These are phyloP conservation scores for Ia io DNA, from an alignment of 2,113 vertebrate genomes.

Conservation along the genomic window DNA sequence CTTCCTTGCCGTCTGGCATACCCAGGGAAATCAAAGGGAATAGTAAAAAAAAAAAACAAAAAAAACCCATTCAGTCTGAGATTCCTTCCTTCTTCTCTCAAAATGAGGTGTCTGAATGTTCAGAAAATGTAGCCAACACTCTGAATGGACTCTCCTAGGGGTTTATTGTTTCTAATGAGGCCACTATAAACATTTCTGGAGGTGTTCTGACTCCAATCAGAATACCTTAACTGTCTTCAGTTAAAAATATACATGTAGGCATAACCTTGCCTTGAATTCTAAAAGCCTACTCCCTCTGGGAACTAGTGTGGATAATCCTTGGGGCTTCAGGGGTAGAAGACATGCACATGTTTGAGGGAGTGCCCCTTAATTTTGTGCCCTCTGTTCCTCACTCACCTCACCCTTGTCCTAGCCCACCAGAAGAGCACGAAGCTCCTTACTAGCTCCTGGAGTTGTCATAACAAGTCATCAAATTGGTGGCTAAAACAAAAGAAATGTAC, in stretches of 20 bases:
- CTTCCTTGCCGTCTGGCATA: not conserved
- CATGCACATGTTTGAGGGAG: not conserved
- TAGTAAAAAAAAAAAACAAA: not conserved
- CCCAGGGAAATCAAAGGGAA: not conserved
- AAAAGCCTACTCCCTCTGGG: not conserved
- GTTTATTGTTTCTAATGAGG: not conserved
- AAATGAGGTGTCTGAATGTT: slow-evolving; percentile 40
- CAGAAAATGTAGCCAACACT: not conserved
- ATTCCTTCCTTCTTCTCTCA: not conserved
- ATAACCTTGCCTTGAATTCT: not conserved
- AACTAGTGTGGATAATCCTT: too few species aligned
- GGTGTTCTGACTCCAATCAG: not conserved
- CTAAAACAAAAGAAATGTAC: not conserved
- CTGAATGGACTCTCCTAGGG: not conserved
- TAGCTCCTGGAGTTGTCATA: not conserved
- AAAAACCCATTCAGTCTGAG: not conserved
- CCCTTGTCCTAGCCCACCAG: rapidly evolving
- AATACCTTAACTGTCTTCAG: not conserved
- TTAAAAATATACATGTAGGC: not conserved
- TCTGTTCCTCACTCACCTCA: too few species aligned
- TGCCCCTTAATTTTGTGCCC: not conserved
- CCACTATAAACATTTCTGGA: not conserved
- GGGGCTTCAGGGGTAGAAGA: not conserved
- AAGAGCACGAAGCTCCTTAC: not conserved
- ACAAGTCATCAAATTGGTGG: not conserved